Evolutionary conservation across 2,888 invertebrate species (phyloP).

Genomic region (Colostygia pectinataria): DNA sequence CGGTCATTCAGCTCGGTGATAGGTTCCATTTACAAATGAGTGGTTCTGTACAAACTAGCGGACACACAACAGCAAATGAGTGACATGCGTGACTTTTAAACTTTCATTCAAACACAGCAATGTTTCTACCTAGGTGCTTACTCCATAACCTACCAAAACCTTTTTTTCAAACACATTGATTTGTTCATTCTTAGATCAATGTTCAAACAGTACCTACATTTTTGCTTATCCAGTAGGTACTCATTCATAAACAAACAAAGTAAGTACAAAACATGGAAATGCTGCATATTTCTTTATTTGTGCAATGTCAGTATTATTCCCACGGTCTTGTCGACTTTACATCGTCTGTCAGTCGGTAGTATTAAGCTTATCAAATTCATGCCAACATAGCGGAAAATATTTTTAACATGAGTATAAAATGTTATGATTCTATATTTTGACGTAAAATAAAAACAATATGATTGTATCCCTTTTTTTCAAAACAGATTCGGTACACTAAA

Average conservation of each 20-base stretch:
- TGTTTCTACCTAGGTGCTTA: too few species aligned
- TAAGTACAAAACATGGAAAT: slow-evolving; percentile 12
- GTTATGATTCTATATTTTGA: slow-evolving; percentile 3
- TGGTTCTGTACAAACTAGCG: too few species aligned
- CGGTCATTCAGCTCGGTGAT: too few species aligned
- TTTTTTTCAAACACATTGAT: too few species aligned
- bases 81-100: too few species aligned
- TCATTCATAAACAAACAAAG: slow-evolving; percentile 13
- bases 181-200: too few species aligned
- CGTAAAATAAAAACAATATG: neutral
- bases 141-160: too few species aligned
- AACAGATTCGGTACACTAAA: too few species aligned
- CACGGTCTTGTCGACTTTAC: slow-evolving; percentile 26
- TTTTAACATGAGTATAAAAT: neutral
- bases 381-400: neutral
- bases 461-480: too few species aligned
- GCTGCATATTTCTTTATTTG: slow-evolving; percentile 6
- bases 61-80: too few species aligned
- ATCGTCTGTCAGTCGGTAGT: slow-evolving; percentile 5
- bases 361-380: slow-evolving; percentile 14
- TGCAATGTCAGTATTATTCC: slow-evolving; percentile 28
- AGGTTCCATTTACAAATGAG: too few species aligned
- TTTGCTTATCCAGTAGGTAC: neutral
- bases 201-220: neutral
- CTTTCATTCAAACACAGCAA: too few species aligned